Percentiles rank a stretch among this genome's conserved stretches.
Conservation (phyloP, 2,113 vertebrate species). For the Phodopus roborovskii region DNA sequence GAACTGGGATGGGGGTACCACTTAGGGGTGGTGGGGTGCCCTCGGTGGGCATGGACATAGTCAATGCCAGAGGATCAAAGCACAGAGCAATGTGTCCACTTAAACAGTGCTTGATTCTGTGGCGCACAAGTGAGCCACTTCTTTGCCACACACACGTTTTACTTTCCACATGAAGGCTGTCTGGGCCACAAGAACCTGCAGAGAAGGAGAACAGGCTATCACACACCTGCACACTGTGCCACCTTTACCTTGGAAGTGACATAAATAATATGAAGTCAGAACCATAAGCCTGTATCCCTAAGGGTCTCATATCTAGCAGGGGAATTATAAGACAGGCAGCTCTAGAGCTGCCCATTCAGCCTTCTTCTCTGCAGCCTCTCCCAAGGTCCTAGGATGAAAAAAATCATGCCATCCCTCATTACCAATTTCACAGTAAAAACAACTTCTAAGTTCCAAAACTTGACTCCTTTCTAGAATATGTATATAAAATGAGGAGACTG, state of each 20-base stretch:
- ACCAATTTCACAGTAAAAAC: neutral
- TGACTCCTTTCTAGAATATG: neutral
- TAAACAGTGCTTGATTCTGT: neutral
- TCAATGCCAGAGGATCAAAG: neutral
- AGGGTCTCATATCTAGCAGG: neutral
- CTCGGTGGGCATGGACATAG: constrained; percentile 88
- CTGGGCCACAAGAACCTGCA: neutral
- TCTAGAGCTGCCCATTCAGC: neutral
- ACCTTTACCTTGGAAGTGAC: neutral
- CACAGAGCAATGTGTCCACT: neutral
- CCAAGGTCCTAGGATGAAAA: neutral
- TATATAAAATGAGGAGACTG: neutral
- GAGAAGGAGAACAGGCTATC: neutral
- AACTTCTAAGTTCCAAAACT: neutral
- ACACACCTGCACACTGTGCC: accelerated
- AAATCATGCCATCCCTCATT: neutral
- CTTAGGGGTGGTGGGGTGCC: constrained; percentile 75
- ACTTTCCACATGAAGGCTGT: constrained; percentile 1
- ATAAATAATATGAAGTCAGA: neutral
- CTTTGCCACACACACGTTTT: neutral
- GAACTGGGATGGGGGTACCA: constrained; percentile 88
- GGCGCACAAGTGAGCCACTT: neutral
- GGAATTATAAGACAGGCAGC: neutral
- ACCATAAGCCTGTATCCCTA: neutral
- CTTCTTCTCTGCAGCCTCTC: neutral